A percentile compares a stretch with the other conserved stretches of the same genome.
These are phyloP conservation scores for Scylla paramamosain DNA, from an alignment of 1,140 invertebrate genomes.

Conservation along the genomic window DNA sequence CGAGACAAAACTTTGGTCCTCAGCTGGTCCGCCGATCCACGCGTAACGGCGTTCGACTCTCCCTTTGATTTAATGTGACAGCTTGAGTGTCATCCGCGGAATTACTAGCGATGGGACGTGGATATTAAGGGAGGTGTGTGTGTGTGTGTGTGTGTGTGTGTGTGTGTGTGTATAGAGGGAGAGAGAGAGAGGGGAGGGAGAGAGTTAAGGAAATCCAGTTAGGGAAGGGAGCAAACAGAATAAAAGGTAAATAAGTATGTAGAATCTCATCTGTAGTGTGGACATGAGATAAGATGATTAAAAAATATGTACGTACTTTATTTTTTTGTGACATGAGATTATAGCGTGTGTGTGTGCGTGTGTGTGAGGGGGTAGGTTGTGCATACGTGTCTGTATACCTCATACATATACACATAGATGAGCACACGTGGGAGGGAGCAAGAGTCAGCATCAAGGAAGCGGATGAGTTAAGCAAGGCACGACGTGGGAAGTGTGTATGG, in stretches of 20 bases:
- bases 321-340: too few species aligned
- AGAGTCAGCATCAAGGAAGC: too few species aligned
- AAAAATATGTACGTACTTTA: too few species aligned
- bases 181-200: neutral
- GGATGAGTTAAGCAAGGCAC: too few species aligned
- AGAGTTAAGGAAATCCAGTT: neutral
- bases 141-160: constrained; percentile 19
- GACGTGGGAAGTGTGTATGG: too few species aligned
- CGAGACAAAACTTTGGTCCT: neutral
- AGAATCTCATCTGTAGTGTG: too few species aligned
- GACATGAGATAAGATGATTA: too few species aligned
- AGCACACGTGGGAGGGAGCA: too few species aligned
- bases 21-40: neutral
- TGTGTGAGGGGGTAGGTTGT: neutral
- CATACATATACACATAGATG: too few species aligned
- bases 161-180: neutral
- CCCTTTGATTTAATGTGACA: neutral
- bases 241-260: neutral
- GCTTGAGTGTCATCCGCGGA: neutral
- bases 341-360: too few species aligned
- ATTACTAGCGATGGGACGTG: neutral
- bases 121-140: neutral
- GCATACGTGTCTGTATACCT: too few species aligned
- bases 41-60: neutral
- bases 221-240: neutral